Evolutionary conservation across 2,113 vertebrate species (phyloP), one percentile per base, ranked within the genome.

Genomic region (Alectura lathami): DNA sequence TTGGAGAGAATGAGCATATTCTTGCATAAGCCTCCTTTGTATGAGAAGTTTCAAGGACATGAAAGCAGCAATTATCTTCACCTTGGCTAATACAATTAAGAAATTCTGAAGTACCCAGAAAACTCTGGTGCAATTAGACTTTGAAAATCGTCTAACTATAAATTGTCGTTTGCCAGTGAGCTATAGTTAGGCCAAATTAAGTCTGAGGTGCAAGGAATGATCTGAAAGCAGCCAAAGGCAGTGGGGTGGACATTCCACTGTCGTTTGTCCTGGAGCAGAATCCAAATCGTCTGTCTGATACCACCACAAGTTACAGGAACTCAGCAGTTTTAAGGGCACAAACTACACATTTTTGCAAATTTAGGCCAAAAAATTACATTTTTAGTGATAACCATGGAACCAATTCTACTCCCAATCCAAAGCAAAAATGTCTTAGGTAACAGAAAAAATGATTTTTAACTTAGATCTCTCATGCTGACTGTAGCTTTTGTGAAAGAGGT

Each of bases 21-120:
- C 94, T 95, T 96, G 89, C 91, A 96, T 94, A 96, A 97, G 93
- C 84, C 85, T 91, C 91, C 95, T 96, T 96, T 97, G 93, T 97
- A 80, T n/a, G 54, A 92, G 82, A 73, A 91, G 82, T 89, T 92
- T 93, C 94, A 93, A 86, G 93, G 78, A 63, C 93, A 92, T 91
- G 95, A 97, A 97, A 94, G 95, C 94, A 91, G 91, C 94, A 95
- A 95, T 96, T 97, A 95, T 94, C 86, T 89, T 95, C 91, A 97
- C 95, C 84, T 91, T 93, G 82, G 94, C 84, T 95, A 97, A 96
- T 97, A 92, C 87, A 96, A 96, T 96, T 97, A 96, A 96, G 94
- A 92, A 94, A 92, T 93, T 89, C 89, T 93, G 67, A 96, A 86
- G 72, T 74, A 69, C 93, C 63, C 50, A 92, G 87, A 91, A 89